Evolutionary conservation across 2,888 invertebrate species (phyloP), one percentile per base, ranked within the genome.

Genomic region (Drosophila buzzatii): DNA sequence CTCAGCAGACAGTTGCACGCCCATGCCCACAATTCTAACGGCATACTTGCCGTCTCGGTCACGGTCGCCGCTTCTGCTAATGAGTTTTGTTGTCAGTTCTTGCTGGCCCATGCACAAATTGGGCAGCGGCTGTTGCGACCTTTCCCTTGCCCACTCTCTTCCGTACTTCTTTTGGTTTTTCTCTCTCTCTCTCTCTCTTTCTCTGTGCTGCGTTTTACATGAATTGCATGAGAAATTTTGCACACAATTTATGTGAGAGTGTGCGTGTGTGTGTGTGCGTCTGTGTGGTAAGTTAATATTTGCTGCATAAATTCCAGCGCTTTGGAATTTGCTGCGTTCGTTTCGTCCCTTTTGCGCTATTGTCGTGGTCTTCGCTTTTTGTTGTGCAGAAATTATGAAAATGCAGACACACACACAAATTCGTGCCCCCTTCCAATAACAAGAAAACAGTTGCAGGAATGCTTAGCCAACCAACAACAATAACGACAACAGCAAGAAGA

Each of bases 51-150:
- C 58, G 73, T 81, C 76, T 80, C 82, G 87, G 87, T 87, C 86
- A 87, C 80, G 89, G 87, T 84, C 88, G 88, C 77, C 77, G 85
- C 89, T 70, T 82, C 64, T 85, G 79, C 87, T 88, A 88, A 88
- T 88, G 87, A 89, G 89, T 88, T 88, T 89, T 89, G 87, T 87
- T 89, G 89, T 81, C 88, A 80, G 78, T 87, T 89, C 69, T 69
- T 70, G 75, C 74, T 65, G 75, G 74, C 69, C 70, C 75, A 75
- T 72, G 84, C 87, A 85, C 74, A 87, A 86, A 84, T 84, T 81
- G 76, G 76, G 70, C 66, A 71, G 67, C 79, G 59, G 65, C 79
- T 61, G 67, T 61, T 68, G 53, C 64, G 53, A 73, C 78, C 70
- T 69, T 63, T 14, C 44, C 37, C 1, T 8, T 49, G n/a, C 27